phyloP scores from a whole-genome alignment of 1,140 invertebrate genomes.

The Camponotus pennsylvanicus region DNA sequence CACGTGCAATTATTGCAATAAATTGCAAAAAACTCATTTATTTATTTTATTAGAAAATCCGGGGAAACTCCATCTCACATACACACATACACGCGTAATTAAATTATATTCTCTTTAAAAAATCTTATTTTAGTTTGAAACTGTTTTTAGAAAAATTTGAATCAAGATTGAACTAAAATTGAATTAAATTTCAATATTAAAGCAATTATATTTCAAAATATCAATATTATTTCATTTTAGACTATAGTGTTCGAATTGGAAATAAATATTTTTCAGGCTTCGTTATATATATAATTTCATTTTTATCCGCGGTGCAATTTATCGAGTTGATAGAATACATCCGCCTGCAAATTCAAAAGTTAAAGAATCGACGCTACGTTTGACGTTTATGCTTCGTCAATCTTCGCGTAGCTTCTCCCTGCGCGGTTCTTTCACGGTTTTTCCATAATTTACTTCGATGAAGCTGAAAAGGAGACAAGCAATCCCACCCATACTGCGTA shows the following conservation, averaged over 20 bases:
- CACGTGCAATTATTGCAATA: no score
- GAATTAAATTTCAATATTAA: background rate
- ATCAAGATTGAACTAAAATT: background rate
- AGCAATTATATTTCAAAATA: constrained; percentile 3
- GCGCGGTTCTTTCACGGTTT: constrained; percentile 46
- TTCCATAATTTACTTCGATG: constrained; percentile 64
- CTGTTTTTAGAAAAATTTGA: background rate
- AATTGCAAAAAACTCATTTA: constrained; percentile 1
- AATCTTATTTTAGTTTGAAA: background rate
- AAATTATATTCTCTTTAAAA: background rate
- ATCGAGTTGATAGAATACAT: constrained; percentile 25
- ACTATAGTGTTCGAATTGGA: background rate
- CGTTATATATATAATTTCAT: background rate
- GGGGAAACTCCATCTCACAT: no score
- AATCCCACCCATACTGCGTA: constrained; percentile 56
- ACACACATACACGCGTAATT: background rate
- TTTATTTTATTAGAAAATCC: constrained; percentile 1
- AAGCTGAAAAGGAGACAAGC: constrained; percentile 30
- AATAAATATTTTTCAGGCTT: background rate
- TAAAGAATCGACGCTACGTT: background rate
- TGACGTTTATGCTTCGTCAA: constrained; percentile 42
- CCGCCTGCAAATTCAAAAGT: constrained; percentile 31
- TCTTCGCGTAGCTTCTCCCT: constrained; percentile 24
- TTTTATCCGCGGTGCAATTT: constrained; percentile 18
- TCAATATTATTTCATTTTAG: background rate